These are phyloP conservation scores for Drosophila sordidula DNA, from an alignment of 2,888 invertebrate species.

Conservation along the genomic window DNA sequence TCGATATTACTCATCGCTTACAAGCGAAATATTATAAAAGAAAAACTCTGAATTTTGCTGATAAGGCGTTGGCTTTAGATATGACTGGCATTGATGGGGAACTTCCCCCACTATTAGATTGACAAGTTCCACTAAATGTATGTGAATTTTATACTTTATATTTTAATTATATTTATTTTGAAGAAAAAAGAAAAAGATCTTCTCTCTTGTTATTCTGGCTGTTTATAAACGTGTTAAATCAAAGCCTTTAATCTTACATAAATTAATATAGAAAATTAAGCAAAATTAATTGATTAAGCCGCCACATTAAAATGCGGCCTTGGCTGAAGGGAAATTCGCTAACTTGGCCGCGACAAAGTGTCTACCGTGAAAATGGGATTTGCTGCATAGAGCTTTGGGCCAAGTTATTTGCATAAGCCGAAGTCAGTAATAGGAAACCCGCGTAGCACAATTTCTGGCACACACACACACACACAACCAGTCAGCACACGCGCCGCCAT, in stretches of 20 bases:
- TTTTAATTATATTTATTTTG: background rate
- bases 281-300: slow-evolving; percentile 21
- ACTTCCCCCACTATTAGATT: background rate
- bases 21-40: slow-evolving; percentile 1
- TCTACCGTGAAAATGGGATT: slow-evolving; percentile 21
- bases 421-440: slow-evolving; percentile 24
- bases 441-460: slow-evolving; percentile 32
- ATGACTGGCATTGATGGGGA: background rate
- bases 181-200: too few relatives aligned
- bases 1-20: slow-evolving; percentile 14
- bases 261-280: slow-evolving; percentile 7
- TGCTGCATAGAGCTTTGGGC: slow-evolving; percentile 19
- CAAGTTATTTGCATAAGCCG: slow-evolving; percentile 47
- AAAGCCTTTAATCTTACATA: slow-evolving; percentile 13
- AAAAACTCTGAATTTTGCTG: slow-evolving; percentile 14
- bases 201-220: background rate
- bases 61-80: slow-evolving; percentile 26
- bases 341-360: slow-evolving; percentile 31
- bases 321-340: slow-evolving; percentile 12
- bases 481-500: slow-evolving; percentile 57
- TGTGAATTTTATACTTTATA: background rate
- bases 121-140: too few relatives aligned
- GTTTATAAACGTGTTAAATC: background rate
- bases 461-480: slow-evolving; percentile 13
- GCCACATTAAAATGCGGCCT: slow-evolving; percentile 11